phyloP scores from a whole-genome alignment of 2,797 vertebrate species.

The Eulemur rubriventer region DNA sequence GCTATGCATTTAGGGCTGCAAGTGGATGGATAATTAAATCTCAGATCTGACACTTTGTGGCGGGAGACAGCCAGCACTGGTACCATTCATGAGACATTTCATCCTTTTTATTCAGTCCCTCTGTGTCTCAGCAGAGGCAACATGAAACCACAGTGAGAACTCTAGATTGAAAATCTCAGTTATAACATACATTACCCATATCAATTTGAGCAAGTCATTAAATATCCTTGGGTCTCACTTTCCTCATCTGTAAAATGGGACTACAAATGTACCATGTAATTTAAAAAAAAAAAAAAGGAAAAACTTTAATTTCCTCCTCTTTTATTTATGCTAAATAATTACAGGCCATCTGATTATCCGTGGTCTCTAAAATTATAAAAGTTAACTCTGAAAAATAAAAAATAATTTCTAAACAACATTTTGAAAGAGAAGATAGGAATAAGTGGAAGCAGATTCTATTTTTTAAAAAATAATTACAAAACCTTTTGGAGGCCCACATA shows the following conservation, averaged over 20 bases:
- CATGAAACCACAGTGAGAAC: background rate
- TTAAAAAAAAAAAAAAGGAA: background rate
- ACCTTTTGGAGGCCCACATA: background rate
- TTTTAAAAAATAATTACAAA: constrained; percentile 5
- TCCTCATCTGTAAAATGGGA: background rate
- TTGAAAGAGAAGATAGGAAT: background rate
- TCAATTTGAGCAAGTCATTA: background rate
- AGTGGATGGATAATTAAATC: background rate
- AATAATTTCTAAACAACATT: constrained; percentile 24
- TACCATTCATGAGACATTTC: background rate
- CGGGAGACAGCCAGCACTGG: background rate
- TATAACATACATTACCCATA: too few relatives aligned
- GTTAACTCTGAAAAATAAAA: constrained; percentile 20
- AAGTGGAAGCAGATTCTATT: constrained; percentile 12
- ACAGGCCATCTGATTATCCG: background rate
- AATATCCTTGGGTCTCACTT: background rate
- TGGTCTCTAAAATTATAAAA: constrained; percentile 11
- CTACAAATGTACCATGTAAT: background rate
- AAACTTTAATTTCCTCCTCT: background rate
- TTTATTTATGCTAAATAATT: constrained; percentile 1
- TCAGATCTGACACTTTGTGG: constrained; percentile 5
- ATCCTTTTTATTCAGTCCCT: background rate
- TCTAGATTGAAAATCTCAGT: background rate
- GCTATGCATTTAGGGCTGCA: background rate
- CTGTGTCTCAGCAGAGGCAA: background rate